A percentile compares a stretch with the other conserved stretches of the same genome.
phyloP scores from a whole-genome alignment of 2,797 vertebrate species.

The Crenichthys baileyi region DNA sequence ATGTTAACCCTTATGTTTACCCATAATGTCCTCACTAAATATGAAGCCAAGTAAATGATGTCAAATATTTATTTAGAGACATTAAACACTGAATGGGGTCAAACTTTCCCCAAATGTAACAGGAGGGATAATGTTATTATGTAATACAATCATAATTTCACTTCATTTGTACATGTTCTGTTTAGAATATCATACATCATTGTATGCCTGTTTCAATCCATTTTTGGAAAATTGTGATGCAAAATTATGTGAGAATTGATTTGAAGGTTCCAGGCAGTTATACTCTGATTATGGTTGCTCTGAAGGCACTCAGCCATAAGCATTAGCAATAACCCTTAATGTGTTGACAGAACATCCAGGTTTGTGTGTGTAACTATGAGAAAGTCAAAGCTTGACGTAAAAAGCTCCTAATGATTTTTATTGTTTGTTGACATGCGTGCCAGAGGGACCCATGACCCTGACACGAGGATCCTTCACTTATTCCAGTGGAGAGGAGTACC shows the following conservation, averaged over 20 bases:
- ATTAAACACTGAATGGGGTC: too few relatives aligned
- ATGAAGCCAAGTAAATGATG: too few relatives aligned
- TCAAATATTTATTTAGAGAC: too few relatives aligned
- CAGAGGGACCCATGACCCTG: constrained; percentile 87
- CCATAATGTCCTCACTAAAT: too few relatives aligned
- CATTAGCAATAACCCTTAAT: neutral
- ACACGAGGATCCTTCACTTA: constrained; percentile 96
- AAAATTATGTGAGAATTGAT: too few relatives aligned
- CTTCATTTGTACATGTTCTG: neutral
- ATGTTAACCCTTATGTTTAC: too few relatives aligned
- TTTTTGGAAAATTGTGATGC: neutral
- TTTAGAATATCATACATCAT: neutral
- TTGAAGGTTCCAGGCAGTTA: neutral
- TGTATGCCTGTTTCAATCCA: neutral
- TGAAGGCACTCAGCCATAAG: neutral
- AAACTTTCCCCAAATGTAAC: too few relatives aligned
- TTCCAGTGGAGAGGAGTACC: constrained; percentile 93
- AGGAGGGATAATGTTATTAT: neutral
- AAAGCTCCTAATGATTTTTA: constrained; percentile 9
- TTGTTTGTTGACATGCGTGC: constrained; percentile 21
- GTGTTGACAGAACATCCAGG: constrained; percentile 14
- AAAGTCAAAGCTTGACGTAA: constrained; percentile 4
- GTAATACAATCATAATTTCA: neutral
- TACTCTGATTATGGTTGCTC: constrained; percentile 3
- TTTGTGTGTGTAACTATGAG: neutral